Conservation (phyloP, 2,888 invertebrate genomes). For the Arctia plantaginis region DNA sequence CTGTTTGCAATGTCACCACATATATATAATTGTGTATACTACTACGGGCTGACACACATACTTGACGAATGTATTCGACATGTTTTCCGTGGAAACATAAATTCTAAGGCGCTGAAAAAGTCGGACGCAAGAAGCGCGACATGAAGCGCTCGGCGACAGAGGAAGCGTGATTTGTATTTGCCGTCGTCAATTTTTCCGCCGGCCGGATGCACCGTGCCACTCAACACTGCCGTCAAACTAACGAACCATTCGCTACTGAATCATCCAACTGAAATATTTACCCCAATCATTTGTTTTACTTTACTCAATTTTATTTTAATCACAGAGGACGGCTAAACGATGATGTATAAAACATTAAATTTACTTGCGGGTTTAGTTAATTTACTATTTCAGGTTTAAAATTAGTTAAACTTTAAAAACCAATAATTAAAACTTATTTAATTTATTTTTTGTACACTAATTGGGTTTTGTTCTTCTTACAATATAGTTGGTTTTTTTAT, state of each 20-base stretch:
- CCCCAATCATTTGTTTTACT: slow-evolving; percentile 68
- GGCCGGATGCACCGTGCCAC: slow-evolving; percentile 68
- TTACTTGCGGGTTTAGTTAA: not conserved
- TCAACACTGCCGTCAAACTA: slow-evolving; percentile 72
- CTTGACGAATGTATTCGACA: slow-evolving; percentile 25
- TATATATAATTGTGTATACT: not conserved
- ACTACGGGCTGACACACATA: not conserved
- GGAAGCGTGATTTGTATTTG: slow-evolving; percentile 80
- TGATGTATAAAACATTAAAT: not conserved
- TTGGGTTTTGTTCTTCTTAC: not conserved
- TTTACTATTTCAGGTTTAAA: not conserved
- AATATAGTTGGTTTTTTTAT: not conserved
- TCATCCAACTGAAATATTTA: slow-evolving; percentile 76
- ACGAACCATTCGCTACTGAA: slow-evolving; percentile 76
- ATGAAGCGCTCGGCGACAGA: slow-evolving; percentile 27
- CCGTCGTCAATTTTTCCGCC: slow-evolving; percentile 75
- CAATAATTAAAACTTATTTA: too few relatives aligned
- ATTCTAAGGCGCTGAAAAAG: slow-evolving; percentile 18
- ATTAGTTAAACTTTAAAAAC: not conserved
- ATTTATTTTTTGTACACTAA: not conserved
- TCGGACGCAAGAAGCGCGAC: slow-evolving; percentile 10
- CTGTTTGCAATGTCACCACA: not conserved
- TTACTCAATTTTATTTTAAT: slow-evolving; percentile 57
- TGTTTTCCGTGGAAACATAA: slow-evolving; percentile 33
- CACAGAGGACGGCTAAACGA: slow-evolving; percentile 19